Conservation (phyloP, 1,140 invertebrate species). For the Drosophila elegans region DNA sequence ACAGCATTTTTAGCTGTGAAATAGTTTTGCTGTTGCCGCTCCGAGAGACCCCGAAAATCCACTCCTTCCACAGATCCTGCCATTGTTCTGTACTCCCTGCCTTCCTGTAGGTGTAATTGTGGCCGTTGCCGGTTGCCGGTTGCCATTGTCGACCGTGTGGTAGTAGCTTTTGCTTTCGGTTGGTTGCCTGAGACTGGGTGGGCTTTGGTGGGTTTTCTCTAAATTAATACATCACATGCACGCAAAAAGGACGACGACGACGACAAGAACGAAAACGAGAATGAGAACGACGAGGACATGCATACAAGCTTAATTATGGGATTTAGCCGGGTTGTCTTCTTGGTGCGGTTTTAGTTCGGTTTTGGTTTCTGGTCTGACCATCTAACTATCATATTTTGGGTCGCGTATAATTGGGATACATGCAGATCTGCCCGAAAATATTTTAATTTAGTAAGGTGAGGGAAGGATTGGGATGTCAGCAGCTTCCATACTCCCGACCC, state of each 20-base stretch:
- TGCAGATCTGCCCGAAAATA: conserved; percentile 37
- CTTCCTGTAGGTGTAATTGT: conserved; percentile 57
- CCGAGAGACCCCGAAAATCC: conserved; percentile 7
- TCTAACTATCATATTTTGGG: conserved; percentile 60
- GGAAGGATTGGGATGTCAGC: conserved; percentile 15
- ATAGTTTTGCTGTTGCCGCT: conserved; percentile 71
- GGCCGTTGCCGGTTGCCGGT: conserved; percentile 59
- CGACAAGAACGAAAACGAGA: not conserved
- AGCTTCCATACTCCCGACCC: conserved; percentile 1
- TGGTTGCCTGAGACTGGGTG: not conserved
- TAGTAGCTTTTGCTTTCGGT: conserved; percentile 28
- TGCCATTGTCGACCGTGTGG: conserved; percentile 52
- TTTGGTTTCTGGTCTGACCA: conserved; percentile 20
- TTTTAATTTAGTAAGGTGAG: conserved; percentile 44
- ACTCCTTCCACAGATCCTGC: conserved; percentile 3
- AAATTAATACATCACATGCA: conserved; percentile 77
- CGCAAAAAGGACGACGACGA: conserved; percentile 34
- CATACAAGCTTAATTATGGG: conserved; percentile 68
- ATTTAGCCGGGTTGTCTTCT: conserved; percentile 42
- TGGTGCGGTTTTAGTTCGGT: conserved; percentile 21
- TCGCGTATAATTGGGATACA: conserved; percentile 70
- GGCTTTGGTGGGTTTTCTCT: conserved; percentile 37
- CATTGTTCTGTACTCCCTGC: conserved; percentile 18
- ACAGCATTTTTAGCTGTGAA: conserved; percentile 76
- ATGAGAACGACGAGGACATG: conserved; percentile 13